These are phyloP conservation scores for Cylas formicarius DNA, from an alignment of 1,140 invertebrate species.

Conservation along the genomic window DNA sequence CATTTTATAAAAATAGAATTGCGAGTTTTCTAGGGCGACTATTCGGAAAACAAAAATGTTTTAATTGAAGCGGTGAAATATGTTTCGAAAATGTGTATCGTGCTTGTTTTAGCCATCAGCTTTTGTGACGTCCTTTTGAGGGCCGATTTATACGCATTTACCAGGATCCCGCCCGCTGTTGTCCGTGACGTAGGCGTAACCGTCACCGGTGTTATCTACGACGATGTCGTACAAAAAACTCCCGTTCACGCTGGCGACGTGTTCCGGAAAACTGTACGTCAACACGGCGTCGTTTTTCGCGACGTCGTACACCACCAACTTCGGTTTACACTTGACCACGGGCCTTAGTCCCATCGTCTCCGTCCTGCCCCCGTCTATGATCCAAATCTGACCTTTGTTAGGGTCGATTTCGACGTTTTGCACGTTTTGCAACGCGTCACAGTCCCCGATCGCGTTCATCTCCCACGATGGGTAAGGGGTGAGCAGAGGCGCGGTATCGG, in stretches of 20 bases:
- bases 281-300: slow-evolving; percentile 45
- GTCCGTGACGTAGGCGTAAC: slow-evolving; percentile 63
- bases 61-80: no score
- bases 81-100: no score
- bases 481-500: slow-evolving; percentile 50
- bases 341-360: slow-evolving; percentile 37
- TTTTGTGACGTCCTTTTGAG: no score
- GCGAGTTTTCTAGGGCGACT: no score
- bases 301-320: slow-evolving; percentile 58
- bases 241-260: slow-evolving; percentile 44
- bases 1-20: no score
- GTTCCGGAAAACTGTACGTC: slow-evolving; percentile 50
- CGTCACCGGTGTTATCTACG: slow-evolving; percentile 57
- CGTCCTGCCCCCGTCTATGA: slow-evolving; percentile 58
- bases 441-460: slow-evolving; percentile 55
- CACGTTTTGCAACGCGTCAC: slow-evolving; percentile 59
- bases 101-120: no score
- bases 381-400: slow-evolving; percentile 57
- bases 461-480: slow-evolving; percentile 63
- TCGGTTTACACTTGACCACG: slow-evolving; percentile 49
- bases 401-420: slow-evolving; percentile 64
- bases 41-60: no score
- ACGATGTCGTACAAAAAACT: slow-evolving; percentile 62
- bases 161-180: slow-evolving; percentile 57
- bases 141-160: no score